Conservation (phyloP, 2,113 vertebrate genomes). For the Rhynchomys soricoides region DNA sequence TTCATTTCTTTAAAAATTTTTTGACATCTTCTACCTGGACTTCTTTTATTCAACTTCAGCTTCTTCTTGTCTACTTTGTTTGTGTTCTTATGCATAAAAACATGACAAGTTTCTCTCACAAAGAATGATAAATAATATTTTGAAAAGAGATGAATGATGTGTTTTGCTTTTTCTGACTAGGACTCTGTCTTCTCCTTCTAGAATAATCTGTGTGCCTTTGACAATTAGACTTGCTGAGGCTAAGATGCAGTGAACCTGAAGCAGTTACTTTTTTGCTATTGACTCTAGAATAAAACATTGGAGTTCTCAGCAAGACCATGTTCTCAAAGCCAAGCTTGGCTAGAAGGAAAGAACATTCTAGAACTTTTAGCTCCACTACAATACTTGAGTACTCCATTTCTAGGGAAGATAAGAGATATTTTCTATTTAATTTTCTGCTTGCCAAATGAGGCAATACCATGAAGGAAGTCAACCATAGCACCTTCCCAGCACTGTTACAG, state of each 20-base stretch:
- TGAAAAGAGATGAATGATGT: neutral
- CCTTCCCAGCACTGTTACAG: neutral
- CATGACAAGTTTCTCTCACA: neutral
- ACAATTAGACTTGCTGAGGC: neutral
- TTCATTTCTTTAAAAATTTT: neutral
- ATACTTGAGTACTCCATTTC: neutral
- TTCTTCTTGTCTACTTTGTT: neutral
- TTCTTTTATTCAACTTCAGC: neutral
- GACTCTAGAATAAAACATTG: neutral
- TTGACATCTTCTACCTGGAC: neutral
- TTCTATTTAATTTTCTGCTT: constrained; percentile 35
- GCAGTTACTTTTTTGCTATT: neutral
- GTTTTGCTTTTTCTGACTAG: neutral
- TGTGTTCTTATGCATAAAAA: neutral
- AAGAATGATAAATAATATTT: neutral
- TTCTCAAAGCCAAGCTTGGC: constrained; percentile 42
- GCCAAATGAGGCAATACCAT: neutral
- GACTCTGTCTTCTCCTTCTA: neutral
- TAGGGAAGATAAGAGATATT: neutral
- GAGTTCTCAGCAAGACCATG: neutral
- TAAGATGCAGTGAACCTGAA: neutral
- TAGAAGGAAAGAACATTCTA: neutral
- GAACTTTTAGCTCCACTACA: neutral
- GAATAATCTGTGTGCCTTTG: constrained; percentile 2
- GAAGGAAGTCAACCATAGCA: neutral